A percentile compares a stretch with the other conserved stretches of the same genome.
Conservation (phyloP, 2,797 vertebrate species). For the Ctenopoma kingsleyae region DNA sequence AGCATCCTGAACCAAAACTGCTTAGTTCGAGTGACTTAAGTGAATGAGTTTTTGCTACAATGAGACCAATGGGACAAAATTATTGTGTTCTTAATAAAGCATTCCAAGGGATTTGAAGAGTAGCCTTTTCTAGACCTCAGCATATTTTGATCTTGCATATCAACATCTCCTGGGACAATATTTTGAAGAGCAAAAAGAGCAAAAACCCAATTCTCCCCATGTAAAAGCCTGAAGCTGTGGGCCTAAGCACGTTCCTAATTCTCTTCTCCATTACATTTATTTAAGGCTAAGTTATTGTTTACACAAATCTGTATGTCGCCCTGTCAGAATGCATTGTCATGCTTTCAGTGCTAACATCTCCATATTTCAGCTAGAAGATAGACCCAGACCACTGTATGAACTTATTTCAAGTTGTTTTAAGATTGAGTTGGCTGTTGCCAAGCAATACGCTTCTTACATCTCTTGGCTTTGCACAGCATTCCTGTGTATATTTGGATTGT, state of each 20-base stretch:
- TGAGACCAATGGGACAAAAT: conserved; percentile 70
- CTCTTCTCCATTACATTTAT: conserved; percentile 38
- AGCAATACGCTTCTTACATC: conserved; percentile 33
- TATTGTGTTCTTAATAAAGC: conserved; percentile 75
- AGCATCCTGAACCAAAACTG: conserved; percentile 74
- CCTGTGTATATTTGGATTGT: conserved; percentile 46
- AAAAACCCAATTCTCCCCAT: conserved; percentile 16
- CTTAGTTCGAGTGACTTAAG: conserved; percentile 72
- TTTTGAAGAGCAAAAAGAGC: conserved; percentile 39
- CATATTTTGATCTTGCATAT: conserved; percentile 60
- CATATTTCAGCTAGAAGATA: conserved; percentile 33
- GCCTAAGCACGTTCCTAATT: conserved; percentile 19
- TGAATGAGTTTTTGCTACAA: conserved; percentile 69
- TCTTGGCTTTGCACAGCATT: conserved; percentile 33
- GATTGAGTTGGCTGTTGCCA: conserved; percentile 33
- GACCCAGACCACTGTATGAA: conserved; percentile 18
- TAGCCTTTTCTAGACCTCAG: conserved; percentile 64
- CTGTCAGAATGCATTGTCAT: conserved; percentile 41
- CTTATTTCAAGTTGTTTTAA: conserved; percentile 35
- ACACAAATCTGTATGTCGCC: conserved; percentile 42
- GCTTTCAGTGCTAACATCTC: conserved; percentile 23
- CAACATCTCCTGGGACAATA: conserved; percentile 66
- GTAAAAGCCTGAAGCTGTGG: conserved; percentile 26
- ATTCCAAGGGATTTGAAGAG: conserved; percentile 57
- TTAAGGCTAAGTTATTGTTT: conserved; percentile 46